Percentiles rank a stretch among this genome's conserved stretches.
Evolutionary conservation across 2,113 vertebrate species (phyloP).

Genomic region (Larimichthys polyactis): DNA sequence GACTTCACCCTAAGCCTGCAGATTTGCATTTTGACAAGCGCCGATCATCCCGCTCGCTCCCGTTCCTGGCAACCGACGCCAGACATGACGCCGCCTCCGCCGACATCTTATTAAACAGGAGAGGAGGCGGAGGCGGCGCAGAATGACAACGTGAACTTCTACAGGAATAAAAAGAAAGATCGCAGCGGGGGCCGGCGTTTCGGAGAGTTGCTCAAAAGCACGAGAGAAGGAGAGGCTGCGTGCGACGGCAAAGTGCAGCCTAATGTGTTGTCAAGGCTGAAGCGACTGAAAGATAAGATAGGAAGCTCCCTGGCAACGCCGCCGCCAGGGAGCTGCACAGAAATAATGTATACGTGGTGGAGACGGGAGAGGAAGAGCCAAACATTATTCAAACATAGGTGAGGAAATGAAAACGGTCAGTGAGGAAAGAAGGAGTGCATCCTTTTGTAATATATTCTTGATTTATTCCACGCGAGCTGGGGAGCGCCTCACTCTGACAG

Average conservation of each 20-base stretch:
- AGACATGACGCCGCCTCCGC: constrained; percentile 29
- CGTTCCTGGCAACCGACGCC: constrained; percentile 39
- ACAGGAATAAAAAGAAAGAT: background rate
- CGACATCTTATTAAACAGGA: constrained; percentile 66
- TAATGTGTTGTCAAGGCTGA: constrained; percentile 62
- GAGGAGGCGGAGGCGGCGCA: constrained; percentile 28
- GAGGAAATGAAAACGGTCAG: constrained; percentile 72
- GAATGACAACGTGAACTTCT: constrained; percentile 59
- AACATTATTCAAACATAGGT: constrained; percentile 63
- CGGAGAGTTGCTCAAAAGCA: background rate
- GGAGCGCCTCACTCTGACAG: constrained; percentile 19
- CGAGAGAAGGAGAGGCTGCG: constrained; percentile 9
- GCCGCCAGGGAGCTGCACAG: constrained; percentile 49
- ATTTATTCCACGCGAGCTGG: constrained; percentile 35
- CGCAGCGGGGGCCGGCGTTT: constrained; percentile 5
- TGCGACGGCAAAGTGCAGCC: constrained; percentile 35
- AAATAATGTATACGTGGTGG: constrained; percentile 52
- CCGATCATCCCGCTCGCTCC: constrained; percentile 58
- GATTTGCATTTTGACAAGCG: constrained; percentile 77
- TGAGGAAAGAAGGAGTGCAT: constrained; percentile 48
- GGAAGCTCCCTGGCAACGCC: background rate
- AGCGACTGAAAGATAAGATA: constrained; percentile 56
- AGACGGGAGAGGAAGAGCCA: constrained; percentile 46
- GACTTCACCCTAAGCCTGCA: constrained; percentile 71
- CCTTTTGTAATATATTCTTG: constrained; percentile 48